Conservation (phyloP, 2,888 invertebrate genomes). For the Clunio marinus region DNA sequence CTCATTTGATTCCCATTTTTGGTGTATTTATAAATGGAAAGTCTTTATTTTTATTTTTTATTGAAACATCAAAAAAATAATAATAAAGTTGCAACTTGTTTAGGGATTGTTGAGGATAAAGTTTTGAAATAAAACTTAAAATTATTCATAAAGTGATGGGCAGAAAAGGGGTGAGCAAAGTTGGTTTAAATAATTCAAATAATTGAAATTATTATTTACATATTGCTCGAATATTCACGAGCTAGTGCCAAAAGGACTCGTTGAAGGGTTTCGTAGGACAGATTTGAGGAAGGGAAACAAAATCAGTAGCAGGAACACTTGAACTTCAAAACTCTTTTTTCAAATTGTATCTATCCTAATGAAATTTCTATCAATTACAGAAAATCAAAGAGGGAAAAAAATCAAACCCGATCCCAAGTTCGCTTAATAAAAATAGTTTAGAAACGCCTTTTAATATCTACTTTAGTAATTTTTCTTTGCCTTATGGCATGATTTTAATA, state of each 20-base stretch:
- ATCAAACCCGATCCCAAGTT: constrained; percentile 4
- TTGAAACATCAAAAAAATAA: constrained; percentile 27
- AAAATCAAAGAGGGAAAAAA: background rate
- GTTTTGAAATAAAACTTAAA: background rate
- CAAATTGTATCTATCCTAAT: constrained; percentile 11
- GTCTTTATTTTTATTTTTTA: too few relatives aligned
- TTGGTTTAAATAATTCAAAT: constrained; percentile 27
- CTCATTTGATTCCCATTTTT: constrained; percentile 25
- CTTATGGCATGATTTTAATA: constrained; percentile 34
- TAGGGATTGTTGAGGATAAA: background rate
- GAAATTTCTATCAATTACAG: constrained; percentile 24
- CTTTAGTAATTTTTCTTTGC: background rate
- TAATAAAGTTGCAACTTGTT: background rate
- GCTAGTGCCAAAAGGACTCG: too few relatives aligned
- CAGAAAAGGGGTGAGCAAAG: constrained; percentile 11
- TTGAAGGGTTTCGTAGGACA: constrained; percentile 3
- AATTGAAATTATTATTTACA: constrained; percentile 39
- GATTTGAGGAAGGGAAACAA: background rate
- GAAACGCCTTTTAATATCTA: constrained; percentile 23
- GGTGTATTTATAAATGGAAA: background rate
- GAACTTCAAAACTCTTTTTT: too few relatives aligned
- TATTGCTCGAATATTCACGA: constrained; percentile 37
- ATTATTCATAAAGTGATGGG: too few relatives aligned
- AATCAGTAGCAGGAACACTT: background rate
- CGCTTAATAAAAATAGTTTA: constrained; percentile 3